Evolutionary conservation across 2,113 vertebrate genomes (phyloP), one percentile per base, ranked within the genome.

Genomic region (Origma solitaria): DNA sequence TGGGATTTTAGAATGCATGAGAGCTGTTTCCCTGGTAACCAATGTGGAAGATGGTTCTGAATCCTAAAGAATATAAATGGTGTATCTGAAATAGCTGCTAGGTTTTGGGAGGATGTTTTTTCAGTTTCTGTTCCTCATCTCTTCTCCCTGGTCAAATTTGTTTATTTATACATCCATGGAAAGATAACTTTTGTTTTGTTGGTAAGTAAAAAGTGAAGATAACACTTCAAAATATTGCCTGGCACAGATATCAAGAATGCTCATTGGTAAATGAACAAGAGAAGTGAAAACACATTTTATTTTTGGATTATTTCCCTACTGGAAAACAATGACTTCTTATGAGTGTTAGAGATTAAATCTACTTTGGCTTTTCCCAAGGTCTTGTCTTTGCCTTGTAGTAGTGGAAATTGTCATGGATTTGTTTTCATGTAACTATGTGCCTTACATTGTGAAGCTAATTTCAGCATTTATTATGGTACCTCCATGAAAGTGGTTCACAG

Each of bases 11-110:
- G 69, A 89, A 78, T 82, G 60, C 75, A 68, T 87, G 85, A 69
- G 51, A 78, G n/a, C 37, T 65, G 70, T 92, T 88, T 66, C 91
- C 82, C 20, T 60, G 70, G 85, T 75, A 90, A 95, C 92, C 42
- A 22, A 35, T 20, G 3, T 87, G 57, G 56, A 84, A 82, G 35
- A 37, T 30, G 18, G 3, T 53, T 94, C 27, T 70, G 66, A 85
- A 85, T 64, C 25, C 30, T 40, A 54, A 38, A 68, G 73, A 70
- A 75, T 42, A 68, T 62, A 78, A 82, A 68, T 85, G 56, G 40
- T 4, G 1, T 35, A 49, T 30, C 30, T 85, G 85, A 88, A 90
- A 75, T 51, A 62, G 31, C 38, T 86, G 7, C 31, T 82, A 57
- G 0, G 2, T 53, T 80, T 44, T 3, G 1, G 6, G 17, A 19